Base-by-base conservation (phyloP, 2,113 vertebrate genomes). In the Tragelaphus imberbis region DNA sequence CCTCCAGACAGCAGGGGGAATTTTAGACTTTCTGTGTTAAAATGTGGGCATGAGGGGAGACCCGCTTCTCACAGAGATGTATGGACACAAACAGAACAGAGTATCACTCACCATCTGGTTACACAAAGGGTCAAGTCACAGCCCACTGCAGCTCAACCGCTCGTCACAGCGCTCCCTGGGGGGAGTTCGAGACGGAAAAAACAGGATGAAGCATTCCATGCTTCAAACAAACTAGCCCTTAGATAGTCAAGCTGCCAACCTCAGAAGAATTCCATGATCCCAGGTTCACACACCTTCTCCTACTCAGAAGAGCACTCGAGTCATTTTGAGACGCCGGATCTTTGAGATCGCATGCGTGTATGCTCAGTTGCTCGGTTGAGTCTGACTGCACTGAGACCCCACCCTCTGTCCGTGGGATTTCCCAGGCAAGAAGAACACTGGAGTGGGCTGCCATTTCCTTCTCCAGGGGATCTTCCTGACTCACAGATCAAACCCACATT, bases 91-190 rank as follows among this genome's bases (percentile, higher is more conserved):
- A 13, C 11, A 55, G 51, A 25, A 36, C 51, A 36, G 17, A 53
- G 51, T 8, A 23, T n/a, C 49, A n/a, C 6, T 25, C 51, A 36
- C 12, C 80, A 55, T 23, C 33, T 0, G 33, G 51, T 19, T 23
- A 82, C 21, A 17, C 19, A 25, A n/a, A 82, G 19, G 80, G 19
- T 36, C 14, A 36, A 14, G 80, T 14, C 11, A 8, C 30, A 55
- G 21, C 11, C 80, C 33, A 55, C 33, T 8, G 51, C 80, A 14
- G 80, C 80, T 7, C 61, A 33, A 14, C 30, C 2, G 13, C 19
- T 23, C 33, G 23, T 14, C 17, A 13, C 80, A 7, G 80, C 0
- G 33, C 10, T 11, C 19, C 51, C 6, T 6, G 5, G 30, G 9
- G 30, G 11, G 19, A 7, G 36, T 25, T 55, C 80, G 14, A n/a